Percentiles rank a stretch among this genome's conserved stretches.
Conservation (phyloP, 2,888 invertebrate genomes). For the Cecidostiba fungosa region DNA sequence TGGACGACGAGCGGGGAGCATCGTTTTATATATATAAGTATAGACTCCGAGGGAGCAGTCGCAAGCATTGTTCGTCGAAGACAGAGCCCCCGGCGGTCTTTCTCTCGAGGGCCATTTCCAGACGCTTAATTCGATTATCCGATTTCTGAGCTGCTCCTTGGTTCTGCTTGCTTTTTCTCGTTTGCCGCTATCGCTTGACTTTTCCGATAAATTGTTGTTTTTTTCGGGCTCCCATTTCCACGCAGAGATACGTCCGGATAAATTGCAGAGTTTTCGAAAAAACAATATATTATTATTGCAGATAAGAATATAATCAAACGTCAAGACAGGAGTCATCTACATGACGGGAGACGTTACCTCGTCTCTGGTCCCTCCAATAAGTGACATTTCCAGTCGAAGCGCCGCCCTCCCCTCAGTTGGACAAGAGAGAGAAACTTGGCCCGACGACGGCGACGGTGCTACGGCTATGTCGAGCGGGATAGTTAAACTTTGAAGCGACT, state of each 20-base stretch:
- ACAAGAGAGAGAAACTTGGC: not conserved
- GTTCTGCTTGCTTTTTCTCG: not conserved
- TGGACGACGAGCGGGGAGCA: constrained; percentile 67
- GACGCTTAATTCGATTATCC: constrained; percentile 73
- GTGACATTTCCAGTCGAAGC: constrained; percentile 71
- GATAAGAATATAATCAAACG: not conserved
- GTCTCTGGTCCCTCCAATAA: constrained; percentile 67
- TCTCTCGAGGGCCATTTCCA: constrained; percentile 70
- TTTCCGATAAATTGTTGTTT: not conserved
- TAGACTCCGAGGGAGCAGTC: constrained; percentile 5
- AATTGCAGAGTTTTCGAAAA: too few species aligned
- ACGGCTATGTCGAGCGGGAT: constrained; percentile 57
- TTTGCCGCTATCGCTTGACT: constrained; percentile 23
- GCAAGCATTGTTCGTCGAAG: constrained; percentile 67
- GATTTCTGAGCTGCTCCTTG: constrained; percentile 62
- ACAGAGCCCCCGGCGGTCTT: constrained; percentile 27
- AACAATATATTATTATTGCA: not conserved
- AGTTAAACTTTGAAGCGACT: constrained; percentile 80
- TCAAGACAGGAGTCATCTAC: not conserved
- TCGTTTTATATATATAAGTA: constrained; percentile 69
- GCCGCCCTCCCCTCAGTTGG: constrained; percentile 28
- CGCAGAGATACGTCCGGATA: too few species aligned
- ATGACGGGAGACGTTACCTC: constrained; percentile 1
- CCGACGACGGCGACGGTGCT: not conserved
- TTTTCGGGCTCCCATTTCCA: too few species aligned